phyloP scores from a whole-genome alignment of 2,113 vertebrate species.

The Glaucomys volans region DNA sequence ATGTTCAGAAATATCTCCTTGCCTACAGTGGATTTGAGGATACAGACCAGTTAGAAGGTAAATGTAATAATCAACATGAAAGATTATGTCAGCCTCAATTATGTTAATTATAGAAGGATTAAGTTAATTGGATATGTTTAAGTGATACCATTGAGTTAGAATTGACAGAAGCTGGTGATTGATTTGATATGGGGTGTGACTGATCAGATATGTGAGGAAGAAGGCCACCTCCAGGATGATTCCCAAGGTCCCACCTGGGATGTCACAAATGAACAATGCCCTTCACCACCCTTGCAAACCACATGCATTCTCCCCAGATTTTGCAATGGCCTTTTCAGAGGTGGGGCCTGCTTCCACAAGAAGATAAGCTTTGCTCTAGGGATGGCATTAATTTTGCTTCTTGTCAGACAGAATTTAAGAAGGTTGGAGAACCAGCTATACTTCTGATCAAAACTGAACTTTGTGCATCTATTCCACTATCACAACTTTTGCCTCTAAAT shows the following conservation, averaged over 20 bases:
- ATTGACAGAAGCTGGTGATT: slow-evolving; percentile 37
- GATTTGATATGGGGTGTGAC: slow-evolving; percentile 37
- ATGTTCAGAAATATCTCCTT: slow-evolving; percentile 25
- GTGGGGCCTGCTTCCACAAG: neutral
- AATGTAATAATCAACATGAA: neutral
- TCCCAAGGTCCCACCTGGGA: neutral
- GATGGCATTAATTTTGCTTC: neutral
- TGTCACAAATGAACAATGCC: neutral
- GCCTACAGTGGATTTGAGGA: neutral
- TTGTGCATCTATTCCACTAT: neutral
- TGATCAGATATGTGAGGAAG: neutral
- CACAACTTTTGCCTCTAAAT: neutral
- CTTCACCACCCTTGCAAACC: neutral
- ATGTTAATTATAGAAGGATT: slow-evolving; percentile 28
- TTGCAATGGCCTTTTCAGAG: neutral
- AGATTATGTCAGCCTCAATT: neutral
- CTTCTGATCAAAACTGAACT: neutral
- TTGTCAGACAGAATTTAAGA: neutral
- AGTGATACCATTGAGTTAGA: slow-evolving; percentile 22
- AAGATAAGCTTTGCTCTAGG: neutral
- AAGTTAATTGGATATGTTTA: slow-evolving; percentile 27
- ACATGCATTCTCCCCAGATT: neutral
- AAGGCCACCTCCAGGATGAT: neutral
- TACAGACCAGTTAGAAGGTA: neutral
- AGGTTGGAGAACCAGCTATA: neutral